Evolutionary conservation across 1,140 invertebrate genomes (phyloP).

Genomic region (Achatina immaculata): DNA sequence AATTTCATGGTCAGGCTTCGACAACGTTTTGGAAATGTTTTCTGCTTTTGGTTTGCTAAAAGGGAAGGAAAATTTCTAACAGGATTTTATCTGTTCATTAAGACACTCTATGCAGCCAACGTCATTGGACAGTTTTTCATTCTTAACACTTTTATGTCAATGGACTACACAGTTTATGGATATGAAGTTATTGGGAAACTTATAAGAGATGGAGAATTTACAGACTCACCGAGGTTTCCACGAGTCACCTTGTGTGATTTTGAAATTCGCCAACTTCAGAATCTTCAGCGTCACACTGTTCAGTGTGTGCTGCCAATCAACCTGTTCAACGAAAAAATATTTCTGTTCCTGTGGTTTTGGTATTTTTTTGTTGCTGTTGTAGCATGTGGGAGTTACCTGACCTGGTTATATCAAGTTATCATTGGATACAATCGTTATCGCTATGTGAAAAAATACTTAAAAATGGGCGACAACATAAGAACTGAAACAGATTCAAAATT

Average conservation of each 20-base stretch:
- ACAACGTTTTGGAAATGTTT: constrained; percentile 33
- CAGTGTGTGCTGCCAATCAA: constrained; percentile 75
- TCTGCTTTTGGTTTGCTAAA: constrained; percentile 59
- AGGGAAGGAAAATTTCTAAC: constrained; percentile 72
- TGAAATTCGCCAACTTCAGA: constrained; percentile 71
- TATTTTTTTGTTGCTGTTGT: constrained; percentile 62
- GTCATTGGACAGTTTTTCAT: constrained; percentile 58
- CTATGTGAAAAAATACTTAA: constrained; percentile 68
- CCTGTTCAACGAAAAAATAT: constrained; percentile 75
- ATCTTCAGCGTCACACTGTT: constrained; percentile 66
- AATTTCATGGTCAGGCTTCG: constrained; percentile 34
- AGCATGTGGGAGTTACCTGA: constrained; percentile 63
- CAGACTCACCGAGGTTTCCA: constrained; percentile 64
- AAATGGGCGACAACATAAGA: constrained; percentile 40
- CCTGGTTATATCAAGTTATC: constrained; percentile 59
- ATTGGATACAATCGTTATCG: constrained; percentile 51
- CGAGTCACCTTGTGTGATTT: constrained; percentile 75
- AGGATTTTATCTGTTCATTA: constrained; percentile 69
- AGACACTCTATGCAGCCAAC: constrained; percentile 58
- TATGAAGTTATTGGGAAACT: constrained; percentile 19
- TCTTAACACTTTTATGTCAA: constrained; percentile 58
- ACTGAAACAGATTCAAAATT: constrained; percentile 19
- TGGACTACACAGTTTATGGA: constrained; percentile 40
- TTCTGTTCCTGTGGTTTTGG: constrained; percentile 68
- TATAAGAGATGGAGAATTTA: constrained; percentile 1